Conservation (phyloP, 92 coral and sea anemone genomes). For the Chrysogorgia sp. region DNA sequence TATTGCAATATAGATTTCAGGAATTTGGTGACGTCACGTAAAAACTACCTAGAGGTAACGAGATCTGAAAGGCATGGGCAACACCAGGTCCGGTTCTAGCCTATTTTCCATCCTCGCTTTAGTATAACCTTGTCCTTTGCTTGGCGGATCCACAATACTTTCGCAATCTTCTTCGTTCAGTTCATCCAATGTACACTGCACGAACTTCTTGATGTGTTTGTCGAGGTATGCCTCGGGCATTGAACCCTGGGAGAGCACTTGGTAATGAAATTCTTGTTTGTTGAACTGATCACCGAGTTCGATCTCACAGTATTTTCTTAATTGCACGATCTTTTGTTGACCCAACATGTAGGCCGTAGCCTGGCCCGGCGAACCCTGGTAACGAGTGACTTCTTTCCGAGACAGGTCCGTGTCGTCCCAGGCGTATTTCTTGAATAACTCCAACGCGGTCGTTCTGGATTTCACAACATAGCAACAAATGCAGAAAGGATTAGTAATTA, state of each 20-base stretch:
- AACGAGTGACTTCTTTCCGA: conserved; percentile 75
- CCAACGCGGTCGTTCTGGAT: conserved; percentile 47
- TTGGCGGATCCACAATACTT: conserved; percentile 59
- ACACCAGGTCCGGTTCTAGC: no score
- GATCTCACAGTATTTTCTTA: conserved; percentile 56
- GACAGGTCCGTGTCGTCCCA: conserved; percentile 60
- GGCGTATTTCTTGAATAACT: conserved; percentile 53
- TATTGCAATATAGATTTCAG: no score
- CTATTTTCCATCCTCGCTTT: no score
- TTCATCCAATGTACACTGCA: conserved; percentile 59
- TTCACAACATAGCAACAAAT: no score
- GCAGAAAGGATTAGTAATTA: not conserved
- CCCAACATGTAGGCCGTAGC: conserved; percentile 85
- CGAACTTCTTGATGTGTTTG: conserved; percentile 77
- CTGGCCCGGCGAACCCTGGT: conserved; percentile 88
- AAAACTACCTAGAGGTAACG: no score
- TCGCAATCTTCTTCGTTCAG: conserved; percentile 48
- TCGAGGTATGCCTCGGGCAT: conserved; percentile 72
- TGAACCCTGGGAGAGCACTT: conserved; percentile 81
- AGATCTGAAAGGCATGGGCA: no score
- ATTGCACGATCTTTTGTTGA: conserved; percentile 60
- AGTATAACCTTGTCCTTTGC: not conserved
- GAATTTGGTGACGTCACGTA: no score
- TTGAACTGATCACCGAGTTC: conserved; percentile 69
- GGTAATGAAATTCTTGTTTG: conserved; percentile 80